These are phyloP conservation scores for Pungitius pungitius DNA, from an alignment of 2,113 vertebrate species.

Conservation along the genomic window DNA sequence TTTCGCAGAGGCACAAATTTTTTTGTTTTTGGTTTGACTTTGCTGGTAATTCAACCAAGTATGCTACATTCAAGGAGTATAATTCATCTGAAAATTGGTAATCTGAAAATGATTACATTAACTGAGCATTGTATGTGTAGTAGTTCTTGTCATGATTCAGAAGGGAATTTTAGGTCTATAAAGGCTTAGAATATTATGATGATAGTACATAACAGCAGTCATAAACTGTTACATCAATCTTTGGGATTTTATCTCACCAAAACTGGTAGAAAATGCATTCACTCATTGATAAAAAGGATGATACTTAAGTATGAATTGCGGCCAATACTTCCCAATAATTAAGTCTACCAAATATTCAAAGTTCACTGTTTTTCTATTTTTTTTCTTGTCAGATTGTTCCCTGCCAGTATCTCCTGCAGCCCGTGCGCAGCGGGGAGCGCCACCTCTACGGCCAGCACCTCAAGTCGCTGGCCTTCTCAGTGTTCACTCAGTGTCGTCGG, in stretches of 20 bases:
- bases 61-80: neutral
- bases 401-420: constrained; percentile 96
- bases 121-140: neutral
- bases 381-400: constrained; percentile 87
- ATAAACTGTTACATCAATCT: neutral
- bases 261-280: no score
- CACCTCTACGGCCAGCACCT: constrained; percentile 96
- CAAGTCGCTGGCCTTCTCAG: constrained; percentile 97
- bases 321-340: no score
- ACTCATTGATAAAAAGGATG: no score
- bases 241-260: neutral
- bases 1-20: neutral
- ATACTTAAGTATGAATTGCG: no score
- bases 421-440: constrained; percentile 92
- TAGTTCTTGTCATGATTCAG: neutral
- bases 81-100: neutral
- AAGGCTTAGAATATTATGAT: neutral
- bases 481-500: constrained; percentile 95
- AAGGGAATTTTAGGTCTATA: neutral
- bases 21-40: neutral
- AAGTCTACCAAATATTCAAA: no score
- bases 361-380: neutral
- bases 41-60: neutral
- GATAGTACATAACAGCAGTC: neutral
- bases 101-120: neutral